phyloP scores from a whole-genome alignment of 2,888 invertebrate genomes.

The Cataglyphis rosenhaueri region DNA sequence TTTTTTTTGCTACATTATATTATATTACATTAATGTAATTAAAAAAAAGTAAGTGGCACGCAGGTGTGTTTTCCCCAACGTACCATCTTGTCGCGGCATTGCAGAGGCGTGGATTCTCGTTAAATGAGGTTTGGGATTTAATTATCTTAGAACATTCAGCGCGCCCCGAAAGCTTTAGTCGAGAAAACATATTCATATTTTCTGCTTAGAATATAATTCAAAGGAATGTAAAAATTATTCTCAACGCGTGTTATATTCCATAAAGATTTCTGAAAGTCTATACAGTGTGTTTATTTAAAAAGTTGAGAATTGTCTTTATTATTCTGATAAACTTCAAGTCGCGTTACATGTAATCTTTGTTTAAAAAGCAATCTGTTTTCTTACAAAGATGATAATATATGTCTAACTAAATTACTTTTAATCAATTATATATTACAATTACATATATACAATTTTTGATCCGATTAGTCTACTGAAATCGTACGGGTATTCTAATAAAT shows the following conservation, averaged over 20 bases:
- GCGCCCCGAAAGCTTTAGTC: constrained; percentile 8
- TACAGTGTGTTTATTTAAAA: not conserved
- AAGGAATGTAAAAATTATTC: not conserved
- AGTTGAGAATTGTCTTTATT: no score
- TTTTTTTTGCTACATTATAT: not conserved
- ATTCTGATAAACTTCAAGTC: no score
- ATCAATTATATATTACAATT: constrained; percentile 29
- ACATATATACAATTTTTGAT: constrained; percentile 10
- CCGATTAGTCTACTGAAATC: not conserved
- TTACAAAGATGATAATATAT: constrained; percentile 4
- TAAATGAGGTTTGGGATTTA: constrained; percentile 49
- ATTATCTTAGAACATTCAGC: constrained; percentile 40
- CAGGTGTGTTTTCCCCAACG: constrained; percentile 51
- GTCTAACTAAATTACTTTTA: constrained; percentile 41
- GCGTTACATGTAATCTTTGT: not conserved
- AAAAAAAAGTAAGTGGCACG: constrained; percentile 42
- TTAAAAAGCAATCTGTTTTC: not conserved
- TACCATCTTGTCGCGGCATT: constrained; percentile 43
- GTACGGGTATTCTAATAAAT: constrained; percentile 27
- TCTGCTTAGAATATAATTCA: not conserved
- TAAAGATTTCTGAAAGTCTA: not conserved
- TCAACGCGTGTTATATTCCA: not conserved
- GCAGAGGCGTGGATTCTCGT: constrained; percentile 40
- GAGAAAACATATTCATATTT: constrained; percentile 3
- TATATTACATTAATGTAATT: constrained; percentile 39